Percentiles rank a stretch among this genome's conserved stretches.
These are phyloP conservation scores for Tachycineta bicolor DNA, from an alignment of 2,113 vertebrate genomes.

Conservation along the genomic window DNA sequence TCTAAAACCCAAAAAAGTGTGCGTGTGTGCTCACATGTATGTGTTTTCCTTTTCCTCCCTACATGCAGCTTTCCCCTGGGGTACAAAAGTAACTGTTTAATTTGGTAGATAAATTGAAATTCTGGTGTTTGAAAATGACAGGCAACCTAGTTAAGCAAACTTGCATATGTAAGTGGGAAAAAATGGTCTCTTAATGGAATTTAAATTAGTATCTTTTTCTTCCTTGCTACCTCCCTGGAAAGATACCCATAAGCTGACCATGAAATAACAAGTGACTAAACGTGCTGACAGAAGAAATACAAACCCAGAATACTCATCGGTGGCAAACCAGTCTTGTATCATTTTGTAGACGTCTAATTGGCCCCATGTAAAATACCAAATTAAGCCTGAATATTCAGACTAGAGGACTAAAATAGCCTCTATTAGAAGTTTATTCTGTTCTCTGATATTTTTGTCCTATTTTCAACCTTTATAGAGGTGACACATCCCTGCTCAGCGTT, in stretches of 20 bases:
- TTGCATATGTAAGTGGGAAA: not conserved
- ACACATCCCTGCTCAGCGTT: slow-evolving; percentile 44
- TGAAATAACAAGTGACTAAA: slow-evolving; percentile 19
- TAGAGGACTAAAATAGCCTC: slow-evolving; percentile 40
- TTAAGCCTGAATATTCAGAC: slow-evolving; percentile 29
- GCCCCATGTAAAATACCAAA: slow-evolving; percentile 38
- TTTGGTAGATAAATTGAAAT: not conserved
- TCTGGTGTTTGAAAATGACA: not conserved
- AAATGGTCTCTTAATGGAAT: not conserved
- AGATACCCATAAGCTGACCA: not conserved
- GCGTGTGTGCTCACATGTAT: fast-evolving
- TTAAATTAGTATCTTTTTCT: not conserved
- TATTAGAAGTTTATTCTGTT: slow-evolving; percentile 54
- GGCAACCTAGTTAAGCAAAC: not conserved
- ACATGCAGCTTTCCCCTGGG: fast-evolving
- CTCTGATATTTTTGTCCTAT: slow-evolving; percentile 62
- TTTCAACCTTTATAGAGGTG: slow-evolving; percentile 69
- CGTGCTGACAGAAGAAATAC: not conserved
- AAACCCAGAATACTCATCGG: not conserved
- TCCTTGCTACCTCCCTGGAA: not conserved
- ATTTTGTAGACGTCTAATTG: slow-evolving; percentile 49
- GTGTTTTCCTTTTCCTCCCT: not conserved
- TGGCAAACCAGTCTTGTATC: not conserved
- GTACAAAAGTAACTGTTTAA: not conserved
- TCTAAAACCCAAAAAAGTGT: not conserved